Evolutionary conservation across 2,888 invertebrate species (phyloP).

Genomic region (Alsophila aescularia): DNA sequence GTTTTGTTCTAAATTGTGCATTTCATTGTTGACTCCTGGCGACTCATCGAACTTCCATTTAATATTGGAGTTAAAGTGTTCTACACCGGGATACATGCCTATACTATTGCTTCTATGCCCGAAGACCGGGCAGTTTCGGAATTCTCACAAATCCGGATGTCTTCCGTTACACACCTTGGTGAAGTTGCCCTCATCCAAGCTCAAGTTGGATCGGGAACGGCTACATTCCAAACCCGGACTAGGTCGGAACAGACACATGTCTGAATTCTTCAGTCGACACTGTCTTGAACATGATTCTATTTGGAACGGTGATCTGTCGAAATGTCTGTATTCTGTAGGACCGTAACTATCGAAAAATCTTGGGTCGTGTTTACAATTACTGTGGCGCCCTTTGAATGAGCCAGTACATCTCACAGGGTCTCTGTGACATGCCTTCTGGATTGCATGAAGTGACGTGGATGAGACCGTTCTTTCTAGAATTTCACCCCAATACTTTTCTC

Average conservation of each 20-base stretch:
- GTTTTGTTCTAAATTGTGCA: constrained; percentile 76
- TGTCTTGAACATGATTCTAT: constrained; percentile 79
- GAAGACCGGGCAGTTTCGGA: constrained; percentile 80
- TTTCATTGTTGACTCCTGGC: constrained; percentile 64
- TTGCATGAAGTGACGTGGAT: constrained; percentile 89
- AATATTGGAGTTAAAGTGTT: constrained; percentile 79
- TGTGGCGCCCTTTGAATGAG: constrained; percentile 77
- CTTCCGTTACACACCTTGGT: constrained; percentile 77
- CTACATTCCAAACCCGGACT: constrained; percentile 71
- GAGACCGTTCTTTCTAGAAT: constrained; percentile 91
- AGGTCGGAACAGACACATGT: constrained; percentile 77
- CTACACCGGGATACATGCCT: constrained; percentile 77
- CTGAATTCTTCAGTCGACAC: constrained; percentile 77
- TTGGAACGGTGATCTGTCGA: constrained; percentile 77
- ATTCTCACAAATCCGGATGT: constrained; percentile 83
- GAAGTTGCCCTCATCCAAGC: constrained; percentile 79
- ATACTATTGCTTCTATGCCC: constrained; percentile 83
- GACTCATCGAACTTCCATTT: constrained; percentile 80
- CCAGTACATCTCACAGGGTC: constrained; percentile 73
- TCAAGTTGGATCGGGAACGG: constrained; percentile 78
- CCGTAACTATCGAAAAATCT: constrained; percentile 76
- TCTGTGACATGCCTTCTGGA: constrained; percentile 83
- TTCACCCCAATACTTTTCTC: constrained; percentile 90
- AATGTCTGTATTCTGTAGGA: constrained; percentile 72
- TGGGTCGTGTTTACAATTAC: constrained; percentile 73